Conservation (phyloP, 2,113 vertebrate species). For the Pterocles burchelli region DNA sequence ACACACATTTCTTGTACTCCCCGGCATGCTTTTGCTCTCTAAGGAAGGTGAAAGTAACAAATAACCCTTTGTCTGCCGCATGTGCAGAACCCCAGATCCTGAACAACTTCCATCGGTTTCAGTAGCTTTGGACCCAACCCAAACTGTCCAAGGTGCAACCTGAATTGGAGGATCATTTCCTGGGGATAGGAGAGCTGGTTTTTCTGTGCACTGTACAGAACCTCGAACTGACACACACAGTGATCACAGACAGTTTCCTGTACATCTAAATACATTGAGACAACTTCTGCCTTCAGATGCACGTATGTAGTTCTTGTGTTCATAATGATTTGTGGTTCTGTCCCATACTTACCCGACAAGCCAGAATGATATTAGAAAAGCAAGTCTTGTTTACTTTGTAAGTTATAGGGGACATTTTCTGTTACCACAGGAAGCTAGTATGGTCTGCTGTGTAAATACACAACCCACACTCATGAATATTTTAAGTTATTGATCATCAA, state of each 20-base stretch:
- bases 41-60: not conserved
- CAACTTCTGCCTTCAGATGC: not conserved
- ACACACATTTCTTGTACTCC: not conserved
- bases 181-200: accelerated
- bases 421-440: not conserved
- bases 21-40: not conserved
- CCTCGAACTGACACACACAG: not conserved
- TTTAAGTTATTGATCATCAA: not conserved
- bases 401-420: not conserved
- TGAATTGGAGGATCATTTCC: not conserved
- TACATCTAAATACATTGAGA: not conserved
- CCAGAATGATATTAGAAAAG: not conserved
- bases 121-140: not conserved
- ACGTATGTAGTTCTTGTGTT: not conserved
- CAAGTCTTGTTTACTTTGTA: not conserved
- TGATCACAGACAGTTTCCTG: not conserved
- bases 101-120: not conserved
- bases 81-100: not conserved
- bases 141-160: not conserved
- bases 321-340: not conserved
- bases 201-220: not conserved
- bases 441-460: not conserved
- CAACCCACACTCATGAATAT: not conserved
- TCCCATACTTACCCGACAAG: not conserved
- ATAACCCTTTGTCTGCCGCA: not conserved